Percentiles rank a stretch among this genome's conserved stretches.
Conservation (phyloP, 2,113 vertebrate genomes). For the Grantiella picta region DNA sequence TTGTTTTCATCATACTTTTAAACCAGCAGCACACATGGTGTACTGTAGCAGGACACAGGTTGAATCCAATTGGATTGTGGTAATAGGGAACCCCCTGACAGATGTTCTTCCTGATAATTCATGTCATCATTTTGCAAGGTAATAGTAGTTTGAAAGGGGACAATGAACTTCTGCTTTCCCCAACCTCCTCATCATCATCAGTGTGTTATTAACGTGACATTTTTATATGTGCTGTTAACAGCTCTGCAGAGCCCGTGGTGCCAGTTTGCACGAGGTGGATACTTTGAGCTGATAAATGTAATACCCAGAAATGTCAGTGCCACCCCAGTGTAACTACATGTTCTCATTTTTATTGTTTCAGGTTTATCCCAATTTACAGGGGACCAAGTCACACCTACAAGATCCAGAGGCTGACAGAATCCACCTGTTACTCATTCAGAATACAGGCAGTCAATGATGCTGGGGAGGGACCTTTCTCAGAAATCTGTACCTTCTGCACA, state of each 20-base stretch:
- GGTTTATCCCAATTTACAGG: conserved; percentile 93
- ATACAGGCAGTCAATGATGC: conserved; percentile 93
- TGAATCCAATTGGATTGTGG: not conserved
- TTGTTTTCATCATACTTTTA: not conserved
- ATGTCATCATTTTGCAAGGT: not conserved
- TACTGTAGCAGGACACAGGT: not conserved
- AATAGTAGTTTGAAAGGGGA: not conserved
- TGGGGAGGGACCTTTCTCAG: conserved; percentile 93
- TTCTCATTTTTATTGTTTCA: conserved; percentile 32
- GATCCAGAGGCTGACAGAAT: conserved; percentile 91
- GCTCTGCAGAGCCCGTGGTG: not conserved
- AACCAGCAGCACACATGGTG: rapidly evolving
- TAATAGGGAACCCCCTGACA: not conserved
- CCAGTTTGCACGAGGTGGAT: not conserved
- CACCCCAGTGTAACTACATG: not conserved
- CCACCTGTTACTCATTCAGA: conserved; percentile 90
- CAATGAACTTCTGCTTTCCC: not conserved
- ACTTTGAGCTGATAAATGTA: rapidly evolving
- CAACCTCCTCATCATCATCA: not conserved
- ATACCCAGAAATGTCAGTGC: not conserved
- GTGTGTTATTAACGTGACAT: not conserved
- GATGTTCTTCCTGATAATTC: not conserved
- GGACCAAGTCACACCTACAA: conserved; percentile 98
- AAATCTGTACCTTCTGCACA: conserved; percentile 89
- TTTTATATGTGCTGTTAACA: not conserved